Percentiles rank a stretch among this genome's conserved stretches.
These are phyloP conservation scores for Tragelaphus imberbis DNA, from an alignment of 2,113 vertebrate genomes.

Conservation along the genomic window DNA sequence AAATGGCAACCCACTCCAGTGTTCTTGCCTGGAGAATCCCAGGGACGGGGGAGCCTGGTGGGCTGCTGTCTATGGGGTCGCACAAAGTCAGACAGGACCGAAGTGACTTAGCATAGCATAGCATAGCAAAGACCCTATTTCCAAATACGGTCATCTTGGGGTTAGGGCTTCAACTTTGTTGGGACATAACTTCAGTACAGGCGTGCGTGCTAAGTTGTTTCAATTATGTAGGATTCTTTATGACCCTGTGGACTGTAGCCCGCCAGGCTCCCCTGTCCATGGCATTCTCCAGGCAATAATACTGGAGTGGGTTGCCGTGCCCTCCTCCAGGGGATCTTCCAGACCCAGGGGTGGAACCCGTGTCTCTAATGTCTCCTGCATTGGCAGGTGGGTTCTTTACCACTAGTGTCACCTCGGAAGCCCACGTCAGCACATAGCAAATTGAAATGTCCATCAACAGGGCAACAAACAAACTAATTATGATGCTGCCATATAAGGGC, in stretches of 20 bases:
- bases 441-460: neutral
- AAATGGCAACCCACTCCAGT: too few relatives aligned
- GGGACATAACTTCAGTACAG: neutral
- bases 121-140: neutral
- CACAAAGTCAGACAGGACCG: too few relatives aligned
- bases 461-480: neutral
- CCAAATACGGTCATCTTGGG: neutral
- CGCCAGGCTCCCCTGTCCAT: neutral
- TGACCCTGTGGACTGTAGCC: neutral
- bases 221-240: neutral
- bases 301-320: neutral
- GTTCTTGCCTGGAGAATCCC: too few relatives aligned
- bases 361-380: neutral
- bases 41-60: too few relatives aligned
- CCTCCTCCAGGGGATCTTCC: neutral
- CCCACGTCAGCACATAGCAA: neutral
- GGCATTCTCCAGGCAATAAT: neutral
- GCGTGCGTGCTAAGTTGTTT: neutral
- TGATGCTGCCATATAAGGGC: neutral
- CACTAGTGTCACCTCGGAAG: neutral
- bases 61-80: too few relatives aligned
- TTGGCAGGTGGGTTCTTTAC: neutral
- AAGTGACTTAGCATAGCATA: too few relatives aligned
- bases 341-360: neutral
- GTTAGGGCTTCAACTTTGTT: neutral